Evolutionary conservation across 2,888 invertebrate species (phyloP).

Genomic region (Parochlus steinenii): DNA sequence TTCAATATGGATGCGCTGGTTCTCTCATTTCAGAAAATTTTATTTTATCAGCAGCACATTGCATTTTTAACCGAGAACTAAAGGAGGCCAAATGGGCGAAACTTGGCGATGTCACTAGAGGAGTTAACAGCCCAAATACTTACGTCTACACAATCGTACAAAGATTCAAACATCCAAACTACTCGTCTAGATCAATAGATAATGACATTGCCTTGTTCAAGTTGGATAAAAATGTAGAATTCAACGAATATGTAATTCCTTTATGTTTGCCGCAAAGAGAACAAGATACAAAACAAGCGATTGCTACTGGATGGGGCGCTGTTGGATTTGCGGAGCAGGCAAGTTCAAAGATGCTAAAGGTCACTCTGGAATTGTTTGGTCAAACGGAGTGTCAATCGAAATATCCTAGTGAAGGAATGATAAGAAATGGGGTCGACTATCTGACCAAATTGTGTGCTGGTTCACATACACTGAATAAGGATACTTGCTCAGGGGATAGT

Average conservation of each 20-base stretch:
- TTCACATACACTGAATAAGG: no score
- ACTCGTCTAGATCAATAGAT: constrained; percentile 3
- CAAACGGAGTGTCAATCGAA: no score
- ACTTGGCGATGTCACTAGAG: constrained; percentile 2
- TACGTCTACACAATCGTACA: constrained; percentile 4
- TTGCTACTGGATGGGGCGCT: constrained; percentile 6
- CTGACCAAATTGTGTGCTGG: no score
- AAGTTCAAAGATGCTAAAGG: constrained; percentile 5
- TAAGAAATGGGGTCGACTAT: no score
- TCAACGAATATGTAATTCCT: constrained; percentile 6
- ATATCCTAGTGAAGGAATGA: no score
- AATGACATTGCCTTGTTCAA: constrained; percentile 9
- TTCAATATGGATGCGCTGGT: constrained; percentile 22
- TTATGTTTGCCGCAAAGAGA: constrained; percentile 6
- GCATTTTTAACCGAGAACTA: constrained; percentile 18
- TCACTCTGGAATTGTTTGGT: constrained; percentile 4
- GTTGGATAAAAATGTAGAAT: background rate
- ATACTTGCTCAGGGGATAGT: no score
- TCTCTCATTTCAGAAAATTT: constrained; percentile 20
- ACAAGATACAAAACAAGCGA: constrained; percentile 1
- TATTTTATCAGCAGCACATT: constrained; percentile 21
- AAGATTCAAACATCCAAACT: constrained; percentile 6
- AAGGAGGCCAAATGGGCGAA: constrained; percentile 9
- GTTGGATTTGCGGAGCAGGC: constrained; percentile 2
- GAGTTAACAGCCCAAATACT: background rate